phyloP scores from a whole-genome alignment of 2,888 invertebrate species.

The Cephus runcator region DNA sequence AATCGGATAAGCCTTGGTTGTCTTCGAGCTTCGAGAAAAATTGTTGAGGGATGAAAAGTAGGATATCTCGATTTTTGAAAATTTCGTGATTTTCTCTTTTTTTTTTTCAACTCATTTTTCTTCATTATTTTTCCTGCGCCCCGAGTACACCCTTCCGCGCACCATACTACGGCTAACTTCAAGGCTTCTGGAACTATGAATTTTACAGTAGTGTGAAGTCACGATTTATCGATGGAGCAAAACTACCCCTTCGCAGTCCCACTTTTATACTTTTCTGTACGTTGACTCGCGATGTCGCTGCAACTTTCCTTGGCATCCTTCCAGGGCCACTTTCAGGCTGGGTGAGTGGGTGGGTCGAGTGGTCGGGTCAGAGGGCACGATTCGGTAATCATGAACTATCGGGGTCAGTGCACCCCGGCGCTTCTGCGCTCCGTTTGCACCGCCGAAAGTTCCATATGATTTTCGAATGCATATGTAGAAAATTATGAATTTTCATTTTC shows the following conservation, averaged over 20 bases:
- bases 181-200: not conserved
- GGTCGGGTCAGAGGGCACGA: slow-evolving; percentile 24
- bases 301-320: slow-evolving; percentile 48
- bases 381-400: slow-evolving; percentile 45
- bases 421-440: slow-evolving; percentile 11
- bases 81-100: too few relatives aligned
- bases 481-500: not conserved
- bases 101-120: too few relatives aligned
- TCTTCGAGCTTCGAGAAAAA: not conserved
- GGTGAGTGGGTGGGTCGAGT: not conserved
- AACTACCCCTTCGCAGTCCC: not conserved
- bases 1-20: not conserved
- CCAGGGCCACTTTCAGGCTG: slow-evolving; percentile 32
- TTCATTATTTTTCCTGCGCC: not conserved
- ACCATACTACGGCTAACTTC: not conserved
- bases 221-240: not conserved
- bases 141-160: not conserved
- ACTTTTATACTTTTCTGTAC: not conserved
- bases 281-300: slow-evolving; percentile 31
- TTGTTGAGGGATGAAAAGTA: not conserved
- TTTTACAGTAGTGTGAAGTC: not conserved
- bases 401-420: slow-evolving; percentile 40
- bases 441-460: not conserved
- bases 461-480: not conserved
- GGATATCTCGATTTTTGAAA: not conserved